phyloP scores from a whole-genome alignment of 2,797 vertebrate genomes.

The Bufotes viridis region DNA sequence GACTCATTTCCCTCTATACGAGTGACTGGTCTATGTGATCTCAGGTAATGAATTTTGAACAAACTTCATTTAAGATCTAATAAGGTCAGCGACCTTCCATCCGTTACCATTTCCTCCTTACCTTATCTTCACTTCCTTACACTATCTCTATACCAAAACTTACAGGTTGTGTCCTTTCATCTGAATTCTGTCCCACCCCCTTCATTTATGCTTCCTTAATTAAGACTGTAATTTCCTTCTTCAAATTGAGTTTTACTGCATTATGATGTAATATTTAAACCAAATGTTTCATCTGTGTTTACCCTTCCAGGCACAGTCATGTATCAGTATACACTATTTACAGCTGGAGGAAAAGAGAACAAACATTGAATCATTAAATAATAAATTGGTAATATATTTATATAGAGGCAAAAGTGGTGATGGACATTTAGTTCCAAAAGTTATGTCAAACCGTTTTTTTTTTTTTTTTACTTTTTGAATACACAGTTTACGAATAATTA shows the following conservation, averaged over 20 bases:
- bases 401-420: not conserved
- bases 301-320: slow-evolving; percentile 4
- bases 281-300: slow-evolving; percentile 12
- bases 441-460: not conserved
- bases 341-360: not conserved
- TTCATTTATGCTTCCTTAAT: slow-evolving; percentile 91
- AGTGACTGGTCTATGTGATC: slow-evolving; percentile 60
- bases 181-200: slow-evolving; percentile 82
- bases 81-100: slow-evolving; percentile 86
- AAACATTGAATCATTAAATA: not conserved
- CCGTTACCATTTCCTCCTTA: slow-evolving; percentile 72
- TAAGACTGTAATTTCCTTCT: slow-evolving; percentile 93
- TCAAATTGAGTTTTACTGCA: slow-evolving; percentile 74
- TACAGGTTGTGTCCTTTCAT: slow-evolving; percentile 83
- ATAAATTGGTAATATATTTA: not conserved
- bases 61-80: slow-evolving; percentile 80
- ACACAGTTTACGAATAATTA: not conserved
- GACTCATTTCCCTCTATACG: not conserved
- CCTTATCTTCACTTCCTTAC: slow-evolving; percentile 82
- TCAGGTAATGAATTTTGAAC: slow-evolving; percentile 80
- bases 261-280: slow-evolving; percentile 53
- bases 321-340: not conserved
- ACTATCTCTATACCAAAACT: slow-evolving; percentile 86
- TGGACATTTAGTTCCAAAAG: not conserved
- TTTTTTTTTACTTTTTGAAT: not conserved